Evolutionary conservation across 1,140 invertebrate genomes (phyloP).

Genomic region (Cyphomyrmex costatus): DNA sequence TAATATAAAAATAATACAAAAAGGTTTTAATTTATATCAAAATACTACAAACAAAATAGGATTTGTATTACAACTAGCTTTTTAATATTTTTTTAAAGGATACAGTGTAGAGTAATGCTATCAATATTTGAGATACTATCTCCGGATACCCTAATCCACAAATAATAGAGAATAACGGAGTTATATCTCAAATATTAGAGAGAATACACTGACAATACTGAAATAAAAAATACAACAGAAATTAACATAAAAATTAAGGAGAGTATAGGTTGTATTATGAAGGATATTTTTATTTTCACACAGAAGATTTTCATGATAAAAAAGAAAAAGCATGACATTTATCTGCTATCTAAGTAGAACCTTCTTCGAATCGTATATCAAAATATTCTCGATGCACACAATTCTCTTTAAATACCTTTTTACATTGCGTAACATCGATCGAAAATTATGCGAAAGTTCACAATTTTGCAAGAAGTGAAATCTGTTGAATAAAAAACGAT

Average conservation of each 20-base stretch:
- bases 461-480: background rate
- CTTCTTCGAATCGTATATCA: background rate
- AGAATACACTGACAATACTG: background rate
- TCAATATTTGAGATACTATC: conserved; percentile 11
- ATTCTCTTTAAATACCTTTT: background rate
- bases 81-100: background rate
- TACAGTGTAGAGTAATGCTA: background rate
- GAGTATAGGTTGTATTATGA: conserved; percentile 24
- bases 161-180: background rate
- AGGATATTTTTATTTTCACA: conserved; percentile 34
- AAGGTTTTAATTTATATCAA: conserved; percentile 5
- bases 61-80: background rate
- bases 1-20: conserved; percentile 20
- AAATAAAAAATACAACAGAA: background rate
- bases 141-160: background rate
- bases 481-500: background rate
- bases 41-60: conserved; percentile 11
- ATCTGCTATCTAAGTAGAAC: background rate
- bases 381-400: background rate
- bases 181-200: background rate
- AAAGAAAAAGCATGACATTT: conserved; percentile 34
- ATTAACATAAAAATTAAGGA: conserved; percentile 45
- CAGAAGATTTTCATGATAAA: background rate
- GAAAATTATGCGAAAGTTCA: background rate
- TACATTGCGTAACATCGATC: background rate